Conservation (phyloP, 2,113 vertebrate species). For the Nanorana parkeri region DNA sequence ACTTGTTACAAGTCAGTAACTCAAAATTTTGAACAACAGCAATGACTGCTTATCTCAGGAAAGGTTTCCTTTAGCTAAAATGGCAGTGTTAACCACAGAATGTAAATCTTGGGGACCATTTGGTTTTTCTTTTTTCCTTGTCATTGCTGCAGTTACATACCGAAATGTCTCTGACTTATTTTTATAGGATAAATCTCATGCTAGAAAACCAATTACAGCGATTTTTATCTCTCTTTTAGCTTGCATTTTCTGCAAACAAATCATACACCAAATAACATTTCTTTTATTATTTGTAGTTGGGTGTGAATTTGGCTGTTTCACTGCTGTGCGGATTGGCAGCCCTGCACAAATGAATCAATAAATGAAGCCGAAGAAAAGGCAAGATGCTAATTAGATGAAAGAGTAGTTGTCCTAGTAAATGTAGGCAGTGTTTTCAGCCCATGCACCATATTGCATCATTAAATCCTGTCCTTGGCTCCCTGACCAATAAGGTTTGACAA, state of each 20-base stretch:
- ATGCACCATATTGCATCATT: conserved; percentile 18
- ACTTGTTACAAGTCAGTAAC: no score
- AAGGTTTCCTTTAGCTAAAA: no score
- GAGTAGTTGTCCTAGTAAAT: conserved; percentile 49
- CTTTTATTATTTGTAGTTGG: background rate
- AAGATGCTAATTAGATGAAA: conserved; percentile 50
- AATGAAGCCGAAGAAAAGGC: conserved; percentile 26
- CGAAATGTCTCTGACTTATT: background rate
- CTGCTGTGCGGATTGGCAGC: conserved; percentile 31
- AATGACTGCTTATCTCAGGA: no score
- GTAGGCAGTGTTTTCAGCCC: conserved; percentile 17
- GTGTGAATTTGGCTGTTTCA: conserved; percentile 8
- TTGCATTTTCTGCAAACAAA: background rate
- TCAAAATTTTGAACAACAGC: no score
- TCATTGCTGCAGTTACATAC: background rate
- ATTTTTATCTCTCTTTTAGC: background rate
- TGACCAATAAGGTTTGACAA: conserved; percentile 23
- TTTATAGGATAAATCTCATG: background rate
- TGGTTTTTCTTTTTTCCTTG: background rate
- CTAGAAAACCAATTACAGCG: background rate
- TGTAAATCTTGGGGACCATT: background rate
- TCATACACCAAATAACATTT: conserved; percentile 1
- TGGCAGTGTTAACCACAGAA: background rate
- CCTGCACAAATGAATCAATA: conserved; percentile 43
- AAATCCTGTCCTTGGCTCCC: conserved; percentile 34